Conservation (phyloP, 2,888 invertebrate species). For the Drepanosiphum platanoidis region DNA sequence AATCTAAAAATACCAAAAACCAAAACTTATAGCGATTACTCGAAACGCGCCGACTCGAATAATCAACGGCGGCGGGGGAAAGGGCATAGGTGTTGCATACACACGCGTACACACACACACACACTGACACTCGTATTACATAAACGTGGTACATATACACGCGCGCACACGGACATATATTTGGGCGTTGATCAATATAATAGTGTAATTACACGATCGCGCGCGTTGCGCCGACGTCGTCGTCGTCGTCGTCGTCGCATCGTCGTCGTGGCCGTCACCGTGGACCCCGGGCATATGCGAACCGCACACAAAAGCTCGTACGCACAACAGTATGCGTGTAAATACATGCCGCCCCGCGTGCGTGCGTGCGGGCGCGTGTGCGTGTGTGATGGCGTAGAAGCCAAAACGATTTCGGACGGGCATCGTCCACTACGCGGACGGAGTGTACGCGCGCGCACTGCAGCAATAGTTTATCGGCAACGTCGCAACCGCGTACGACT, state of each 20-base stretch:
- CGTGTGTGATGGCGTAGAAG: background rate
- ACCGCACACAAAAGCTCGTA: constrained; percentile 4
- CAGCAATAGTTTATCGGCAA: constrained; percentile 24
- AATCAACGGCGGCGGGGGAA: no score
- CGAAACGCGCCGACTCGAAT: background rate
- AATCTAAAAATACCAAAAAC: background rate
- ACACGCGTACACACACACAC: no score
- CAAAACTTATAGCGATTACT: background rate
- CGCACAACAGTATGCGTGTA: background rate
- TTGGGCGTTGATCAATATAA: constrained; percentile 44
- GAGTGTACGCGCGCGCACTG: background rate
- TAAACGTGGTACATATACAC: background rate
- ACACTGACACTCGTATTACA: no score
- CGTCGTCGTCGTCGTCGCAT: background rate
- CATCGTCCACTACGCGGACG: background rate
- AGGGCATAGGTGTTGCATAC: no score
- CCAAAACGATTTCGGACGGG: constrained; percentile 16
- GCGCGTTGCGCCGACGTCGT: background rate
- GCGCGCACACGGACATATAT: background rate
- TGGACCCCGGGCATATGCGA: background rate
- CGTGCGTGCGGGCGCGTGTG: background rate
- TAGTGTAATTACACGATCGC: background rate
- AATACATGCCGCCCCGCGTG: background rate
- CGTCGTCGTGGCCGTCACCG: background rate
- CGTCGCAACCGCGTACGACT: constrained; percentile 5